These are phyloP conservation scores for Platycheirus rosarum DNA, from an alignment of 2,888 invertebrate species.

Conservation along the genomic window DNA sequence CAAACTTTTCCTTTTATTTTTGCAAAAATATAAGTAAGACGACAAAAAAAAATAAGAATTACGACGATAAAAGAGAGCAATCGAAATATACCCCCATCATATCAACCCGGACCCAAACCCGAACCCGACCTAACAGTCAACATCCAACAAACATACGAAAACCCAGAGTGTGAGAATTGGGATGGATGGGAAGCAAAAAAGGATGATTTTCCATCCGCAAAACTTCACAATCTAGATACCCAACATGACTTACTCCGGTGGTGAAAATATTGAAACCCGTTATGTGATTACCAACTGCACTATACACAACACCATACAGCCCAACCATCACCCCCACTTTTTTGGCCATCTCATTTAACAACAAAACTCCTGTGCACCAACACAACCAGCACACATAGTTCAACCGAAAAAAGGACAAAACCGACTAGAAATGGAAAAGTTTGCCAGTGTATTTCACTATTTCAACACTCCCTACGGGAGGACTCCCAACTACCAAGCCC, in stretches of 20 bases:
- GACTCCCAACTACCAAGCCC: too few relatives aligned
- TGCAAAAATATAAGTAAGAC: constrained; percentile 40
- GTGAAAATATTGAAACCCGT: constrained; percentile 74
- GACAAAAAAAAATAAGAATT: constrained; percentile 31
- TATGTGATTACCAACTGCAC: constrained; percentile 72
- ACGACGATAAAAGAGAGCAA: constrained; percentile 67
- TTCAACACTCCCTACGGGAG: constrained; percentile 66
- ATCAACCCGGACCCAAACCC: background rate
- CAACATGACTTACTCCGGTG: constrained; percentile 74
- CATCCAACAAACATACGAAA: background rate
- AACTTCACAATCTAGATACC: constrained; percentile 72
- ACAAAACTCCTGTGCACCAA: constrained; percentile 60
- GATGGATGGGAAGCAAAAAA: constrained; percentile 56
- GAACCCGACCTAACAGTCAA: background rate
- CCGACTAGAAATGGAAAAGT: constrained; percentile 56
- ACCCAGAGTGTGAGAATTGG: constrained; percentile 20
- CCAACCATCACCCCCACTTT: background rate
- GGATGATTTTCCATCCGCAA: constrained; percentile 73
- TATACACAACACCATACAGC: constrained; percentile 10
- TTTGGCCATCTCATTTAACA: constrained; percentile 38
- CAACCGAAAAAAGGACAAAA: constrained; percentile 62
- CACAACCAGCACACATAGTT: constrained; percentile 39
- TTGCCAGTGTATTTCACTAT: constrained; percentile 70
- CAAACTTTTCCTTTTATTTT: constrained; percentile 23
- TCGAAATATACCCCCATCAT: constrained; percentile 28